Percentiles rank a stretch among this genome's conserved stretches.
Evolutionary conservation across 1,140 invertebrate species (phyloP).

Genomic region (Lanistes nyassanus): DNA sequence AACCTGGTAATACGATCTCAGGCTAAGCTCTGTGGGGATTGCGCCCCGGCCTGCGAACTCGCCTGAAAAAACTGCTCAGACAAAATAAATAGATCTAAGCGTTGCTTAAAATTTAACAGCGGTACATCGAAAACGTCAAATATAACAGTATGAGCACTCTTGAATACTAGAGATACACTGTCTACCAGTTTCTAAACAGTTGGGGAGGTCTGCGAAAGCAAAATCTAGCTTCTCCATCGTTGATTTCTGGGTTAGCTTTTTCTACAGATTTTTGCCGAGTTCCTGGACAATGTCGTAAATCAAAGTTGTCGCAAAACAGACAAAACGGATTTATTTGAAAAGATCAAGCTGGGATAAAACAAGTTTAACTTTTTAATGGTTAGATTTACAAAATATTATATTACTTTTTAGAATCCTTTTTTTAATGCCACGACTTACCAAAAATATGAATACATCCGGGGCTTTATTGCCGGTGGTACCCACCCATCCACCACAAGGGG

Average conservation of each 20-base stretch:
- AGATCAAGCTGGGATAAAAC: no score
- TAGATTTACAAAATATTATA: no score
- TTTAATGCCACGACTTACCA: no score
- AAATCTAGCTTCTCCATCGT: constrained; percentile 15
- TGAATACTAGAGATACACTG: background rate
- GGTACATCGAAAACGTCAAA: background rate
- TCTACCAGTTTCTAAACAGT: constrained; percentile 1
- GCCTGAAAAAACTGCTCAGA: background rate
- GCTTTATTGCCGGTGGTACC: no score
- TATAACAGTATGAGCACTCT: no score
- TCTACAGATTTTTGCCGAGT: constrained; percentile 22
- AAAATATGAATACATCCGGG: no score
- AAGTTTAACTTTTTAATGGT: no score
- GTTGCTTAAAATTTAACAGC: background rate
- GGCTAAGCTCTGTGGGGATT: constrained; percentile 7
- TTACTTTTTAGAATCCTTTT: no score
- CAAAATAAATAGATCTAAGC: constrained; percentile 6
- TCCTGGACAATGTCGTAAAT: constrained; percentile 18
- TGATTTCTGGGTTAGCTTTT: constrained; percentile 17
- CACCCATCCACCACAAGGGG: no score
- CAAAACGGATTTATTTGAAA: no score
- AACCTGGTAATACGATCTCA: background rate
- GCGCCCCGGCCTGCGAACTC: background rate
- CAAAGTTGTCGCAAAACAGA: no score
- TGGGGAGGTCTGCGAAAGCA: constrained; percentile 5